A percentile compares a stretch with the other conserved stretches of the same genome.
These are phyloP conservation scores for Siniperca obscura DNA, from an alignment of 2,797 vertebrate species.

Conservation along the genomic window DNA sequence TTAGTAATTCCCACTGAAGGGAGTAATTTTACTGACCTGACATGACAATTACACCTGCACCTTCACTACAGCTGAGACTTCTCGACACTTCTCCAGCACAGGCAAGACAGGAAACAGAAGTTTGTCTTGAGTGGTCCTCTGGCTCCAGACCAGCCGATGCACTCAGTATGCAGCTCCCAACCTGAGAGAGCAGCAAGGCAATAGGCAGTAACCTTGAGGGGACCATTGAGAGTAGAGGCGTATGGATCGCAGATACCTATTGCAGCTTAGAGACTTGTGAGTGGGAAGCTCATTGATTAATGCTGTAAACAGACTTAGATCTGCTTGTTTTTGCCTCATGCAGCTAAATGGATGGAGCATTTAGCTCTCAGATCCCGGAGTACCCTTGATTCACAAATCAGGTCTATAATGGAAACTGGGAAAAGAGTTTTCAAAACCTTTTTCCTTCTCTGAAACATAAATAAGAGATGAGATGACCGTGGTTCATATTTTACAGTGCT, in stretches of 20 bases:
- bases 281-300: conserved; percentile 69
- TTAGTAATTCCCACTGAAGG: conserved; percentile 7
- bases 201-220: conserved; percentile 70
- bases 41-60: conserved; percentile 28
- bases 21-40: conserved; percentile 17
- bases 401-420: conserved; percentile 12
- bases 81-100: conserved; percentile 4
- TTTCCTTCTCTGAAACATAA: conserved; percentile 2
- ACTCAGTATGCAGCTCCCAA: conserved; percentile 61
- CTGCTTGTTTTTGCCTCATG: conserved; percentile 60
- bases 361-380: conserved; percentile 36
- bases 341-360: conserved; percentile 60
- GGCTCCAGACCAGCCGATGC: conserved; percentile 51
- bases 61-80: conserved; percentile 6
- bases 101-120: conserved; percentile 47
- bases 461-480: conserved; percentile 9
- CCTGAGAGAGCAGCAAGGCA: conserved; percentile 40
- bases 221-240: conserved; percentile 42
- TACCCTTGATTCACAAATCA: conserved; percentile 43
- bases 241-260: conserved; percentile 41
- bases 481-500: conserved; percentile 1
- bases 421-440: conserved; percentile 1
- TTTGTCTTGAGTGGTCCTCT: conserved; percentile 42
- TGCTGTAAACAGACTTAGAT: conserved; percentile 57
- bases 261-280: conserved; percentile 49